Evolutionary conservation across 2,797 vertebrate genomes (phyloP).

Genomic region (Rhadinocentrus ornatus): DNA sequence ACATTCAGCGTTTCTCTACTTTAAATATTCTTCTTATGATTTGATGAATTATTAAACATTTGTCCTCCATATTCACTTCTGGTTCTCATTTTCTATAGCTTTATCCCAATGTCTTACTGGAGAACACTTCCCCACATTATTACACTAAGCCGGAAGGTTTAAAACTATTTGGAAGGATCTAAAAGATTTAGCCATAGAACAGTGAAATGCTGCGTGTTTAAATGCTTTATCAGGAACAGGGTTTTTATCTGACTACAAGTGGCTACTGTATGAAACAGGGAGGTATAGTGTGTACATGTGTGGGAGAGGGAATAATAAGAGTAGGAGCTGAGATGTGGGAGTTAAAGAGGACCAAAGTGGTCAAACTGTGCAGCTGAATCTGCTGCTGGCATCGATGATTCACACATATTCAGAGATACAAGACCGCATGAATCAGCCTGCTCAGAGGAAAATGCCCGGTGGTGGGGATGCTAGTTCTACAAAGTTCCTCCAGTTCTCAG

Average conservation of each 20-base stretch:
- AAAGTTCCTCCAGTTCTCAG: background rate
- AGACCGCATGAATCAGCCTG: background rate
- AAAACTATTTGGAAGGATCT: no score
- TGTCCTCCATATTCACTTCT: no score
- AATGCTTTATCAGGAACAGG: background rate
- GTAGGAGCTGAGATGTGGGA: constrained; percentile 51
- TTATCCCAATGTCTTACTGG: no score
- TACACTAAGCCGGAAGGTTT: no score
- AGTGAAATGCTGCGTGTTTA: background rate
- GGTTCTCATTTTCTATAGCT: no score
- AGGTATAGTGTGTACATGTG: constrained; percentile 7
- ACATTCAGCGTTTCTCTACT: no score
- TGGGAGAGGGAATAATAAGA: constrained; percentile 19
- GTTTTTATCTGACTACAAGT: background rate
- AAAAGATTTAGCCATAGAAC: background rate
- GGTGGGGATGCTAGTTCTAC: background rate
- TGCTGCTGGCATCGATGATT: constrained; percentile 36
- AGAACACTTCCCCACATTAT: no score
- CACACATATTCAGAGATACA: constrained; percentile 4
- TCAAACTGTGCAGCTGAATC: constrained; percentile 40
- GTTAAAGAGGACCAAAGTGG: constrained; percentile 40
- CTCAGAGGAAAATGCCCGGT: background rate
- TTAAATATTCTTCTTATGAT: no score
- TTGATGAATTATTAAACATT: no score
- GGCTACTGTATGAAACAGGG: background rate